phyloP scores from a whole-genome alignment of 2,113 vertebrate species.

The Chaetodon trifascialis region DNA sequence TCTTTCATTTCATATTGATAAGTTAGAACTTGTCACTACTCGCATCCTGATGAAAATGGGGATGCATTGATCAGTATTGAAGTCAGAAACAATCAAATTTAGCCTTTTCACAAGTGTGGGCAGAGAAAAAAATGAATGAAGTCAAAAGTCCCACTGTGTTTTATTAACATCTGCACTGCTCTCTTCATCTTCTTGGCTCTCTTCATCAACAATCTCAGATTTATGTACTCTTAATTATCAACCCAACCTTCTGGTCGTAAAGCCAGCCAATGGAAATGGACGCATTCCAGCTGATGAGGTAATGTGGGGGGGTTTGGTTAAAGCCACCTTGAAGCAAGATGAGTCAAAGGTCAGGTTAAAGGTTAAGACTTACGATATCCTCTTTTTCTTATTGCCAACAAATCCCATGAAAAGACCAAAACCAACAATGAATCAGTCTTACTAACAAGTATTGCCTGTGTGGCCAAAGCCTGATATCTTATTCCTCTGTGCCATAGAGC shows the following conservation, averaged over 20 bases:
- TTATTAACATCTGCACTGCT: conserved; percentile 14
- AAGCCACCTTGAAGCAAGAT: not conserved
- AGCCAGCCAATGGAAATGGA: conserved; percentile 1
- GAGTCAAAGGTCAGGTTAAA: not conserved
- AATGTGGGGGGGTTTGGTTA: not conserved
- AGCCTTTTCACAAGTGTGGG: not conserved
- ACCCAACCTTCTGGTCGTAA: not conserved
- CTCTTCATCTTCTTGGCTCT: conserved; percentile 8
- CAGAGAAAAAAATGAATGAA: not conserved
- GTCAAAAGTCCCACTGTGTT: conserved; percentile 7
- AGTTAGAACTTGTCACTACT: not conserved
- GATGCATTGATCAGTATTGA: not conserved
- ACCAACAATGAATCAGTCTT: not conserved
- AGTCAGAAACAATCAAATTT: not conserved
- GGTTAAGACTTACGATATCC: not conserved
- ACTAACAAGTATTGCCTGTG: not conserved
- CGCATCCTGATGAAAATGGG: not conserved
- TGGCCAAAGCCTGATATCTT: not conserved
- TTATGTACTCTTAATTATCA: conserved; percentile 21
- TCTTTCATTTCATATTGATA: not conserved
- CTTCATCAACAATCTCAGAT: conserved; percentile 18
- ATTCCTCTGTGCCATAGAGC: not conserved
- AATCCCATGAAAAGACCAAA: not conserved
- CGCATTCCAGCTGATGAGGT: not conserved
- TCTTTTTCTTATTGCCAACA: not conserved